Conservation (phyloP, 1,140 invertebrate genomes). For the Babylonia areolata region DNA sequence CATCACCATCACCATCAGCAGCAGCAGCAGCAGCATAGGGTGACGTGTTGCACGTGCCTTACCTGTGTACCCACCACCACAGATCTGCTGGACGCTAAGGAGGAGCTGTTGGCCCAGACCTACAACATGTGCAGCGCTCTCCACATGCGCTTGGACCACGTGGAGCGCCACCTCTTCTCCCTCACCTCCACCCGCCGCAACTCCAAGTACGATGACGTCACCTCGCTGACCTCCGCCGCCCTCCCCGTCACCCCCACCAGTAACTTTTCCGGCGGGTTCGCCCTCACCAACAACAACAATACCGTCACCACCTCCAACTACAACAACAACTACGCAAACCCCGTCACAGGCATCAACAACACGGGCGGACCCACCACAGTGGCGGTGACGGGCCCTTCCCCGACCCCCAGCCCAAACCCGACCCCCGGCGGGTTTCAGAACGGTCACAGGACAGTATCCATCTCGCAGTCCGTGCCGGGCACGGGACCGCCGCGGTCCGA, state of each 20-base stretch:
- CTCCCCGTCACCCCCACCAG: background rate
- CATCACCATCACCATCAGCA: too few relatives aligned
- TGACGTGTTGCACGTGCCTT: too few relatives aligned
- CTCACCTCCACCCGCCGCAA: background rate
- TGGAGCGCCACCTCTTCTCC: constrained; percentile 23
- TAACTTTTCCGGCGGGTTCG: background rate
- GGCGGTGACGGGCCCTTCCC: background rate
- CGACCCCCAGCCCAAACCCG: background rate
- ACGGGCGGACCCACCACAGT: background rate
- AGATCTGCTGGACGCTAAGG: constrained; percentile 38
- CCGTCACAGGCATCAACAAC: background rate
- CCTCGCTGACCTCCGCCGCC: background rate
- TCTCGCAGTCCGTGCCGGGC: constrained; percentile 6
- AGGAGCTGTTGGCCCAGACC: constrained; percentile 33
- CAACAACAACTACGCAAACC: background rate
- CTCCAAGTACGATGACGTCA: background rate
- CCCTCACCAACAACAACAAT: constrained; percentile 12
- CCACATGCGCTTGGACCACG: constrained; percentile 22
- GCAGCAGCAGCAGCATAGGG: too few relatives aligned
- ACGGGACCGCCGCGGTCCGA: background rate
- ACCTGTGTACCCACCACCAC: too few relatives aligned
- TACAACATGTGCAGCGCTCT: constrained; percentile 28
- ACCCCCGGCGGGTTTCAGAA: too few relatives aligned
- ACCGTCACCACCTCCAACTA: background rate
- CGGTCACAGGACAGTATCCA: background rate